A percentile compares a stretch with the other conserved stretches of the same genome.
Conservation (phyloP, 2,797 vertebrate genomes). For the Pseudochirops corinnae region DNA sequence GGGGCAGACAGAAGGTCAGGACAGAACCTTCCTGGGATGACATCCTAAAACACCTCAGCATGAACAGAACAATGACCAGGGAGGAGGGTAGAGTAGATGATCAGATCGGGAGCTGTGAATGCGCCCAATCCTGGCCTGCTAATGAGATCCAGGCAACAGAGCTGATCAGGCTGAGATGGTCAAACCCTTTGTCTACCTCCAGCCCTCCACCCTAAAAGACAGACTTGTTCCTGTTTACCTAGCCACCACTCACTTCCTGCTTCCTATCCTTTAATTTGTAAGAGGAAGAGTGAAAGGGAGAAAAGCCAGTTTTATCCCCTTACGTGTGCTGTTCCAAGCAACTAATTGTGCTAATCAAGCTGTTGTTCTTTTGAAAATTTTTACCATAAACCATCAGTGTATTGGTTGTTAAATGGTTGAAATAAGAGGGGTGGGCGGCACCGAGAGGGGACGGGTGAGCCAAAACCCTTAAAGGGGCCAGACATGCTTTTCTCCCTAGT, state of each 20-base stretch:
- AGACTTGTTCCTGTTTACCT: neutral
- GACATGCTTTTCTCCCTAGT: neutral
- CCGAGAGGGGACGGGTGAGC: neutral
- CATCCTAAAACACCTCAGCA: neutral
- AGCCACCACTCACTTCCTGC: neutral
- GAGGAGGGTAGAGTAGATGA: neutral
- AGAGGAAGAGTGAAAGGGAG: neutral
- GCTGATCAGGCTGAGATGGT: neutral
- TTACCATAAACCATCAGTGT: neutral
- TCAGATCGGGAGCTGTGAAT: neutral
- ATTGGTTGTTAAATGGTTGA: neutral
- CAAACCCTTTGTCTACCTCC: neutral
- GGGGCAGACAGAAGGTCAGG: neutral
- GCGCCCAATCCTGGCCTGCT: neutral
- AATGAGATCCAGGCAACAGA: neutral
- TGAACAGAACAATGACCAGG: neutral
- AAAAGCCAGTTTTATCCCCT: neutral
- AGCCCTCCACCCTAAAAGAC: neutral
- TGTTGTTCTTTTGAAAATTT: neutral
- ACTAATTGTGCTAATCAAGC: neutral
- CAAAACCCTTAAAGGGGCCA: neutral
- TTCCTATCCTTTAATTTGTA: neutral
- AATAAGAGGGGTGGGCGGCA: neutral
- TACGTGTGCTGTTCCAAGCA: neutral
- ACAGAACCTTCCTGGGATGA: neutral